A percentile compares a stretch with the other conserved stretches of the same genome.
Conservation (phyloP, 2,888 invertebrate genomes). For the Laspeyria flexula region DNA sequence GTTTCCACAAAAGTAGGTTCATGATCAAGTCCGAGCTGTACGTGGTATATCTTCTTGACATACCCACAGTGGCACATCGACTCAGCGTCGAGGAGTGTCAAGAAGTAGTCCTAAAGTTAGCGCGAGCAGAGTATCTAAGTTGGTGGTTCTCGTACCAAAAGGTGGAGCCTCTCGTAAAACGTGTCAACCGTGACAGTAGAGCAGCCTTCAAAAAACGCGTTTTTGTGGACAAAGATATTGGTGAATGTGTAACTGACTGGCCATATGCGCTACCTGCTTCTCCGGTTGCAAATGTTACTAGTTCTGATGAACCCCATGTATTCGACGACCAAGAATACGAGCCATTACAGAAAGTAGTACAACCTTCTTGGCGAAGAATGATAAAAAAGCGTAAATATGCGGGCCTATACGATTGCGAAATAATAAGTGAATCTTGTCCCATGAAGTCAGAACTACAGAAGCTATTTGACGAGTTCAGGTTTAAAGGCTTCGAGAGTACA, state of each 20-base stretch:
- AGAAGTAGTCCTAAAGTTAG: slow-evolving; percentile 53
- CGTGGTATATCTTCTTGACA: slow-evolving; percentile 52
- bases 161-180: slow-evolving; percentile 61
- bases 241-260: slow-evolving; percentile 48
- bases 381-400: neutral
- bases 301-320: neutral
- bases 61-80: slow-evolving; percentile 51
- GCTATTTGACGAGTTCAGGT: slow-evolving; percentile 65
- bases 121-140: slow-evolving; percentile 56
- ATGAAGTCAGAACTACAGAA: slow-evolving; percentile 53
- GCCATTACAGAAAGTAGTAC: neutral
- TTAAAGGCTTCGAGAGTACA: slow-evolving; percentile 56
- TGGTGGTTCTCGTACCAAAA: slow-evolving; percentile 57
- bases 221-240: slow-evolving; percentile 58
- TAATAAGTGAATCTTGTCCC: neutral
- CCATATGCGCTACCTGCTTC: slow-evolving; percentile 46
- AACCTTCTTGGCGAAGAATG: neutral
- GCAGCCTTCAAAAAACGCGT: slow-evolving; percentile 54
- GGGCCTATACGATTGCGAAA: neutral
- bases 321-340: slow-evolving; percentile 9
- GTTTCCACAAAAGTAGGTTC: slow-evolving; percentile 53
- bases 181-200: slow-evolving; percentile 49
- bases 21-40: slow-evolving; percentile 61
- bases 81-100: slow-evolving; percentile 57
- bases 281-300: slow-evolving; percentile 9